Percentiles rank a stretch among this genome's conserved stretches.
Conservation (phyloP, 2,113 vertebrate species). For the Thomomys bottae region DNA sequence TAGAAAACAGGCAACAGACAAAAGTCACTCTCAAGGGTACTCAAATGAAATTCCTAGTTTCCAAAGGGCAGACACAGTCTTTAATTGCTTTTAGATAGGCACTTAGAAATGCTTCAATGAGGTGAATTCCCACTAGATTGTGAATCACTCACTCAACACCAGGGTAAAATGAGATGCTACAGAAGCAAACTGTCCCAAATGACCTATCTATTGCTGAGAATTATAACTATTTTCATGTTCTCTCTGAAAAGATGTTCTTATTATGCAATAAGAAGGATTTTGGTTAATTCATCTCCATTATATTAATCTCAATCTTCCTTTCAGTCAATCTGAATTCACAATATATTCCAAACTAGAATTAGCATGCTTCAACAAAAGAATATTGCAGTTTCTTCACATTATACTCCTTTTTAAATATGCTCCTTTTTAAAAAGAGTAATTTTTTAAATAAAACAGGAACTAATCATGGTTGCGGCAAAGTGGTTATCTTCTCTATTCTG, state of each 20-base stretch:
- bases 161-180: slow-evolving; percentile 39
- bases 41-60: slow-evolving; percentile 65
- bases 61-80: slow-evolving; percentile 61
- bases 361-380: slow-evolving; percentile 17
- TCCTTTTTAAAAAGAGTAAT: slow-evolving; percentile 61
- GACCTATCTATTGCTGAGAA: slow-evolving; percentile 12
- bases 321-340: background rate
- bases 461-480: slow-evolving; percentile 49
- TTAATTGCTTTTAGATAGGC: slow-evolving; percentile 69
- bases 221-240: background rate
- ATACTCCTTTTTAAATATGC: slow-evolving; percentile 12
- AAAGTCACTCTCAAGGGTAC: slow-evolving; percentile 41
- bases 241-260: slow-evolving; percentile 14
- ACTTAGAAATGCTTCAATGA: slow-evolving; percentile 71
- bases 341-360: background rate
- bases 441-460: slow-evolving; percentile 57
- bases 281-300: background rate
- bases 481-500: slow-evolving; percentile 35
- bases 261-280: too few species aligned
- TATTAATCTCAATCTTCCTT: background rate
- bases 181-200: slow-evolving; percentile 37
- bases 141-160: slow-evolving; percentile 24
- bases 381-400: background rate
- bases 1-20: slow-evolving; percentile 39
- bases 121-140: slow-evolving; percentile 48